phyloP scores from a whole-genome alignment of 2,113 vertebrate genomes.

The Meles meles region DNA sequence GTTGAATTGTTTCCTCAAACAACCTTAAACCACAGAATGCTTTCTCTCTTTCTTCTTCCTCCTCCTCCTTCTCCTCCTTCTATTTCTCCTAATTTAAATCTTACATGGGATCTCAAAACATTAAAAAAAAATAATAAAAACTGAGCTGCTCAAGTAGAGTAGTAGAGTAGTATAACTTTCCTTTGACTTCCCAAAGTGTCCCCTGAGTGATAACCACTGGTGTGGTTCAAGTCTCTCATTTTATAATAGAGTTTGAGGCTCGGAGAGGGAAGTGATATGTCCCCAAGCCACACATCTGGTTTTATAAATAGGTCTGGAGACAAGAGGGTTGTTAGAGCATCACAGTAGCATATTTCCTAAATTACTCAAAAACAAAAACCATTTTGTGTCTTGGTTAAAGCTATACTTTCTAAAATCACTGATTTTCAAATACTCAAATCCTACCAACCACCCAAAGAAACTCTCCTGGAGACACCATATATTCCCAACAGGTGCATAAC shows the following conservation, averaged over 20 bases:
- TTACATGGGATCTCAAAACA: not conserved
- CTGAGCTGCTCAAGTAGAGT: not conserved
- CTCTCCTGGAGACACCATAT: too few species aligned
- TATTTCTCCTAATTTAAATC: not conserved
- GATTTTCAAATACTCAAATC: not conserved
- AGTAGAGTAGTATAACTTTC: not conserved
- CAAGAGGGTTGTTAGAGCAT: not conserved
- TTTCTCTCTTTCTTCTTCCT: not conserved
- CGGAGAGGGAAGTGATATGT: not conserved
- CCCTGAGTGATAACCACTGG: not conserved
- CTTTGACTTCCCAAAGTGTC: not conserved
- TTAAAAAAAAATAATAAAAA: not conserved
- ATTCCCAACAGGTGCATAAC: not conserved
- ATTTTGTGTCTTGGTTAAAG: not conserved
- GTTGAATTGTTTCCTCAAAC: not conserved
- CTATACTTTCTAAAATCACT: not conserved
- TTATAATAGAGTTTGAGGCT: not conserved
- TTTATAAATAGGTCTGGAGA: not conserved
- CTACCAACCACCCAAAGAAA: not conserved
- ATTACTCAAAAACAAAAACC: not conserved
- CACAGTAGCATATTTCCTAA: not conserved
- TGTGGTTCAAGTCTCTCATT: not conserved
- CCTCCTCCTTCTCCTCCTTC: too few species aligned
- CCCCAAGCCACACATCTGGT: not conserved
- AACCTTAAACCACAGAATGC: not conserved